These are phyloP conservation scores for Alaudala cheleensis DNA, from an alignment of 2,113 vertebrate genomes.

Conservation along the genomic window DNA sequence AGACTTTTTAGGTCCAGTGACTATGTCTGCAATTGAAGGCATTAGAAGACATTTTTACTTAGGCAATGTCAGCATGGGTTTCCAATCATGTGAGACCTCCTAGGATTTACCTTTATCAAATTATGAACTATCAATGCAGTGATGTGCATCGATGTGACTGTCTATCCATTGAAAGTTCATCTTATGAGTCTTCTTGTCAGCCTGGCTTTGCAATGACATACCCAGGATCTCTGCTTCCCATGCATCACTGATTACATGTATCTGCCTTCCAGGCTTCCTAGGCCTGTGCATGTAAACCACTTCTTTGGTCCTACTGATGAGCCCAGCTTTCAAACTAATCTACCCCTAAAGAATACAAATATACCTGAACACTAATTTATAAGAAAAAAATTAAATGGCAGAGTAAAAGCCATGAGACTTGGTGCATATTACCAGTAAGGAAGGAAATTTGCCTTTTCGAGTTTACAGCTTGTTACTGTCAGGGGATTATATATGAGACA, in stretches of 20 bases:
- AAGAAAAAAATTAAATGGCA: constrained; percentile 1
- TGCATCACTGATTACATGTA: constrained; percentile 32
- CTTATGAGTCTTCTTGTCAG: constrained; percentile 38
- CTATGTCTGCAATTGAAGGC: not conserved
- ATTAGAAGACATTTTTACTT: not conserved
- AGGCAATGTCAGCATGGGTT: not conserved
- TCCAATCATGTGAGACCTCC: not conserved
- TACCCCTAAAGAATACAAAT: not conserved
- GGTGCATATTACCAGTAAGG: not conserved
- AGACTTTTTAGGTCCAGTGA: not conserved
- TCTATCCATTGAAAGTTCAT: constrained; percentile 47
- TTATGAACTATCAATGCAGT: constrained; percentile 9
- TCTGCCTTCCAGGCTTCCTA: constrained; percentile 41
- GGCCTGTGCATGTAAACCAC: not conserved
- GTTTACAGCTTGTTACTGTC: not conserved
- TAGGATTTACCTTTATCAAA: constrained; percentile 43
- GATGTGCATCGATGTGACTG: constrained; percentile 30
- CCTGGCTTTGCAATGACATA: constrained; percentile 57
- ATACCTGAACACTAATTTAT: not conserved
- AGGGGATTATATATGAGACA: not conserved
- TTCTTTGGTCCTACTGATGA: not conserved
- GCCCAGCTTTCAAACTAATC: not conserved
- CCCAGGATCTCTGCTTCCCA: not conserved
- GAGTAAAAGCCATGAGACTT: not conserved
- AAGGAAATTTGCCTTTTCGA: not conserved